A percentile compares a stretch with the other conserved stretches of the same genome.
Conservation (phyloP, 2,113 vertebrate species). For the Misgurnus anguillicaudatus region DNA sequence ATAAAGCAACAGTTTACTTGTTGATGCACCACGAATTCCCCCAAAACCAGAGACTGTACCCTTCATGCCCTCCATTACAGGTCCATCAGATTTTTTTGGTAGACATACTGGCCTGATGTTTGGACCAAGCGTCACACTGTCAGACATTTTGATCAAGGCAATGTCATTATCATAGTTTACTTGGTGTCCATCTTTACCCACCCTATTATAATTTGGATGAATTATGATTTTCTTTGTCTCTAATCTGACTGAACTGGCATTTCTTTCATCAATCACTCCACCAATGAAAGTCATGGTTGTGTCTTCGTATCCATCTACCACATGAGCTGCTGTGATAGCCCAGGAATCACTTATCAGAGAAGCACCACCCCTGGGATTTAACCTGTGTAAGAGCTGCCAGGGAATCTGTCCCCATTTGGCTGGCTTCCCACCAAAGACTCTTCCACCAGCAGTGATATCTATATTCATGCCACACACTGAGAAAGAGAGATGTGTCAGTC, state of each 20-base stretch:
- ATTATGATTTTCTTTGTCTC: slow-evolving; percentile 4
- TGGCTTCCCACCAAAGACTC: slow-evolving; percentile 57
- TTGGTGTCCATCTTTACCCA: fast-evolving
- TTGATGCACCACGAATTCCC: fast-evolving
- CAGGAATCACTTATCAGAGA: slow-evolving; percentile 50
- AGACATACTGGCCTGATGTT: slow-evolving; percentile 49
- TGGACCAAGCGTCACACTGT: slow-evolving; percentile 12
- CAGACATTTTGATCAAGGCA: slow-evolving; percentile 44
- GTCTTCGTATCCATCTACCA: neutral
- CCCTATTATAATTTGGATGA: slow-evolving; percentile 36
- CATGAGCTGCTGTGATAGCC: slow-evolving; percentile 47
- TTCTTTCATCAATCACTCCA: neutral
- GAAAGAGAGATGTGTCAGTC: neutral
- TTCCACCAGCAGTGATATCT: neutral
- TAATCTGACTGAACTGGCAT: neutral
- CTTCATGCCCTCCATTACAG: neutral
- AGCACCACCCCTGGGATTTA: slow-evolving; percentile 18
- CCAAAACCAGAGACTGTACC: slow-evolving; percentile 28
- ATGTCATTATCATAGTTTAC: slow-evolving; percentile 38
- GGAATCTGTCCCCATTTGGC: slow-evolving; percentile 61
- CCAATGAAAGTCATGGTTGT: slow-evolving; percentile 3
- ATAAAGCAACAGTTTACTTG: neutral
- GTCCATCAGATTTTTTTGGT: neutral
- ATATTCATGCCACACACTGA: slow-evolving; percentile 38
- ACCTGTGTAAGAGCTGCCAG: slow-evolving; percentile 64